Evolutionary conservation across 1,140 invertebrate genomes (phyloP).

Genomic region (Heliothis subflexa): DNA sequence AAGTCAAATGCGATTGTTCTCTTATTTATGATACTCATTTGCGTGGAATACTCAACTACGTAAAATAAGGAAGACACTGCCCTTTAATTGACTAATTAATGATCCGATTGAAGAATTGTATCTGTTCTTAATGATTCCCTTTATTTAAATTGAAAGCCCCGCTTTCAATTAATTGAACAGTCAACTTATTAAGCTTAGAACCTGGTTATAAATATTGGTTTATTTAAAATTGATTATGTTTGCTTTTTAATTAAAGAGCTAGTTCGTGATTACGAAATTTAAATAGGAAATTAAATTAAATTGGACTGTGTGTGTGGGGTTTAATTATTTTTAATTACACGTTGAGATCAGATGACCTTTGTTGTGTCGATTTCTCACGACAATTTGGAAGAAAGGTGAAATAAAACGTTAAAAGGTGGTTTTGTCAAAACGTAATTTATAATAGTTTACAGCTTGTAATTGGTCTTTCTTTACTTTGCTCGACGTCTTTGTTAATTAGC

Average conservation of each 20-base stretch:
- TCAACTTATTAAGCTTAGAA: conserved; percentile 41
- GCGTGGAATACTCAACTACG: conserved; percentile 60
- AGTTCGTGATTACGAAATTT: conserved; percentile 32
- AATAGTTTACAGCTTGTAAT: too few relatives aligned
- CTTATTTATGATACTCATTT: conserved; percentile 65
- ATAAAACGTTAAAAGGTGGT: neutral
- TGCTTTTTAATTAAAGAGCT: conserved; percentile 31
- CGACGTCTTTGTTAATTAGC: too few relatives aligned
- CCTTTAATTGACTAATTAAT: conserved; percentile 78
- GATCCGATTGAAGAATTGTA: conserved; percentile 63
- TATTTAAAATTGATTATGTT: conserved; percentile 41
- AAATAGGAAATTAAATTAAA: conserved; percentile 34
- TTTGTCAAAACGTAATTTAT: too few relatives aligned
- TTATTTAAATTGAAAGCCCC: conserved; percentile 63
- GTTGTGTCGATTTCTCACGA: conserved; percentile 18
- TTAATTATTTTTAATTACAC: conserved; percentile 31
- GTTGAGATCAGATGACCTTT: conserved; percentile 24
- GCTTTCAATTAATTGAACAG: conserved; percentile 42
- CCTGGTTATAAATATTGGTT: conserved; percentile 42
- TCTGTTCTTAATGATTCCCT: conserved; percentile 62
- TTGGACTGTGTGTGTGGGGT: conserved; percentile 12
- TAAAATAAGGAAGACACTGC: conserved; percentile 67
- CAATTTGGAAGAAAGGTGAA: neutral
- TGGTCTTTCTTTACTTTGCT: too few relatives aligned
- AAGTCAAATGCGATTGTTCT: conserved; percentile 64